These are phyloP conservation scores for Sparidentex hasta DNA, from an alignment of 2,797 vertebrate genomes.

Conservation along the genomic window DNA sequence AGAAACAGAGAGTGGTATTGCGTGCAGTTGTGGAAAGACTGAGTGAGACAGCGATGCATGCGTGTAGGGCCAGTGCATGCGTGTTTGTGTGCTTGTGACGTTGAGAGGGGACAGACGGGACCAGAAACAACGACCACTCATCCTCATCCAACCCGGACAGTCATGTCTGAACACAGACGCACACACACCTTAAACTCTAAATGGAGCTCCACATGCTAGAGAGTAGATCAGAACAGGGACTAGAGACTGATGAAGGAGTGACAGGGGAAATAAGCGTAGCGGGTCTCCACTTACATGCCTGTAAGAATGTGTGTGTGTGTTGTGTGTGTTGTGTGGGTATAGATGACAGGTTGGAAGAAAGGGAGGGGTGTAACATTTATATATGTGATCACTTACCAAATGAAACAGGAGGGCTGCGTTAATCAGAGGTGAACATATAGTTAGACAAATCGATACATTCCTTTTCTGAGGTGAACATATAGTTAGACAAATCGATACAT, in stretches of 20 bases:
- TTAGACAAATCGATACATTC: conserved; percentile 79
- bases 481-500: conserved; percentile 80
- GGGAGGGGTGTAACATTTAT: conserved; percentile 69
- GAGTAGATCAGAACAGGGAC: conserved; percentile 55
- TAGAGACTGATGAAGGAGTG: conserved; percentile 64
- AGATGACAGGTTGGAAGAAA: conserved; percentile 46
- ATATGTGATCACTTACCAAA: conserved; percentile 88
- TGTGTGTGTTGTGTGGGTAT: conserved; percentile 42
- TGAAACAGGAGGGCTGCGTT: conserved; percentile 90
- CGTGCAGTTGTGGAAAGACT: conserved; percentile 66
- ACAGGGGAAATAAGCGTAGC: conserved; percentile 42
- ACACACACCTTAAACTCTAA: conserved; percentile 46
- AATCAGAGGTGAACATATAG: conserved; percentile 87
- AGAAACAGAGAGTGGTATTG: conserved; percentile 52
- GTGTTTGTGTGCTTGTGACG: conserved; percentile 52
- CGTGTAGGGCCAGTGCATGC: conserved; percentile 68
- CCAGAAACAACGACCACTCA: conserved; percentile 51
- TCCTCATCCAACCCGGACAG: conserved; percentile 41
- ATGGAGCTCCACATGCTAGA: conserved; percentile 74
- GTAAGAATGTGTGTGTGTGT: conserved; percentile 41
- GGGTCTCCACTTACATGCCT: conserved; percentile 74
- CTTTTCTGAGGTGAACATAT: conserved; percentile 79
- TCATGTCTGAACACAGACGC: conserved; percentile 24
- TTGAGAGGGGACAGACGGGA: conserved; percentile 52
- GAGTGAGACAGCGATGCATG: conserved; percentile 70